A percentile compares a stretch with the other conserved stretches of the same genome.
Evolutionary conservation across 2,113 vertebrate species (phyloP).

Genomic region (Leuciscus idus): DNA sequence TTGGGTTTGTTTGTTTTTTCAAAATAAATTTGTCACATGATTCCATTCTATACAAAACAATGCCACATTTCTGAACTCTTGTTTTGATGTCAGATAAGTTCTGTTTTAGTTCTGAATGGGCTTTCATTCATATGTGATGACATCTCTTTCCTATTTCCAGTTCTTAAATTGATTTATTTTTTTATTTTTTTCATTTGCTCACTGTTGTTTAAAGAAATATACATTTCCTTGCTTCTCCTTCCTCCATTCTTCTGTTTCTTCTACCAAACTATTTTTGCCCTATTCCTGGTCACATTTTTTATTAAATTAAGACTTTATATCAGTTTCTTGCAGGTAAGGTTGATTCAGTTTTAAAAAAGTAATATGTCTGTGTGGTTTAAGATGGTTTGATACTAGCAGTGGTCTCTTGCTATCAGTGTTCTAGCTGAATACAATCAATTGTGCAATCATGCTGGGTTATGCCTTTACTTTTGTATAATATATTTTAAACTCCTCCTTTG

Average conservation of each 20-base stretch:
- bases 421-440: too few species aligned
- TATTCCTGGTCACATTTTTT: too few species aligned
- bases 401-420: background rate
- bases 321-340: background rate
- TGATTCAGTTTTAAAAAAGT: background rate
- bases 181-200: background rate
- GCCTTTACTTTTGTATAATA: background rate
- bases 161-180: slow-evolving; percentile 18
- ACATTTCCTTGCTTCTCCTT: background rate
- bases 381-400: background rate
- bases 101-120: slow-evolving; percentile 8
- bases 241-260: slow-evolving; percentile 1
- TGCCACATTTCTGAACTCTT: background rate
- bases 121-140: slow-evolving; percentile 36
- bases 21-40: background rate
- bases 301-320: too few species aligned
- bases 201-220: slow-evolving; percentile 2
- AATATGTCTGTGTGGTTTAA: background rate
- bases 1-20: background rate
- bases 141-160: slow-evolving; percentile 21
- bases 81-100: slow-evolving; percentile 19
- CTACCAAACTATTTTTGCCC: background rate
- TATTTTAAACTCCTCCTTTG: background rate
- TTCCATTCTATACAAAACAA: background rate
- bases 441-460: background rate